phyloP scores from a whole-genome alignment of 92 coral and sea anemone species.

The Zoanthus gigantus region DNA sequence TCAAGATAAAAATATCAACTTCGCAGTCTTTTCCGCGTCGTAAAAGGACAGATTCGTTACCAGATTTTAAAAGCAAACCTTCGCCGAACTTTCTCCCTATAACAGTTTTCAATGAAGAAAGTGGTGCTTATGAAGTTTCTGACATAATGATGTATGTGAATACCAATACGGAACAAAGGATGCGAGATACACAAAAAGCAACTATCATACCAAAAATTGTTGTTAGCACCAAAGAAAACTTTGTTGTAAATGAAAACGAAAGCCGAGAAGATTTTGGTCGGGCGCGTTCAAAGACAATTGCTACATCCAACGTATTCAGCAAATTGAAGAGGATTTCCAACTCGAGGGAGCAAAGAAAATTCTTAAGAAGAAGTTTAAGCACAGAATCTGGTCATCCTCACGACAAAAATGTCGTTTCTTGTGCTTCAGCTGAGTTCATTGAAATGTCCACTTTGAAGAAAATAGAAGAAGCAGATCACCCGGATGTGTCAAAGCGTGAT shows the following conservation, averaged over 20 bases:
- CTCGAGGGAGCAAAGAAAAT: not conserved
- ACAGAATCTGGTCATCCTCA: not conserved
- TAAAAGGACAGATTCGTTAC: constrained; percentile 17
- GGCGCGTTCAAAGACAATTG: constrained; percentile 20
- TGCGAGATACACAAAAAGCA: not conserved
- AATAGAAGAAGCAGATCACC: not conserved
- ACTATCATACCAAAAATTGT: constrained; percentile 17
- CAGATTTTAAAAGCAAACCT: not conserved
- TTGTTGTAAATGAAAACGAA: not conserved
- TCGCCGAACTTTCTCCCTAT: not conserved
- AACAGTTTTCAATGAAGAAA: constrained; percentile 15
- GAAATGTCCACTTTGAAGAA: not conserved
- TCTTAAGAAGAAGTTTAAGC: constrained; percentile 1
- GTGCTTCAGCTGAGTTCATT: not conserved
- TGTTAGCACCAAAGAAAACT: constrained; percentile 15
- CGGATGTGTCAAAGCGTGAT: not conserved
- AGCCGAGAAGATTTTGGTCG: not conserved
- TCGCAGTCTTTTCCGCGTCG: not conserved
- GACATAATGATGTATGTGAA: not conserved
- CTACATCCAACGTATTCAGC: constrained; percentile 6
- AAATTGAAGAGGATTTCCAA: not conserved
- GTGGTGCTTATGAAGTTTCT: not conserved
- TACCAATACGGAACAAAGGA: not conserved
- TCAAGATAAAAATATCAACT: not conserved
- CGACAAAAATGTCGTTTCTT: not conserved